phyloP scores from a whole-genome alignment of 2,113 vertebrate species.

The Limnothrissa miodon region DNA sequence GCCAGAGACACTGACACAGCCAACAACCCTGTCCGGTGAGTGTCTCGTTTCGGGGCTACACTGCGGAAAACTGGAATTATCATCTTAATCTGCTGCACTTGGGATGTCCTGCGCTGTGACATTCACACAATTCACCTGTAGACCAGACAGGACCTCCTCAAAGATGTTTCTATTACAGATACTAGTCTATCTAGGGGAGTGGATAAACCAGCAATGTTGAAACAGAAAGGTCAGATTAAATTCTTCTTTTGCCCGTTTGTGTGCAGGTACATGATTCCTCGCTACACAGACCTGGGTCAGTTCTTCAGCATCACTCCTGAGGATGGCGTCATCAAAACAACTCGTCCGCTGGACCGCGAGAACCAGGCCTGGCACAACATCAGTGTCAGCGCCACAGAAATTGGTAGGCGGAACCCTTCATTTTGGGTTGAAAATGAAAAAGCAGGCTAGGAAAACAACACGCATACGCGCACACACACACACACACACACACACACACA shows the following conservation, averaged over 20 bases:
- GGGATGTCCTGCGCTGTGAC: too few species aligned
- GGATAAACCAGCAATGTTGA: too few species aligned
- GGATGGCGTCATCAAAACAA: slow-evolving; percentile 90
- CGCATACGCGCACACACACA: background rate
- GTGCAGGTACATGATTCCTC: slow-evolving; percentile 92
- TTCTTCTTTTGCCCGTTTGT: slow-evolving; percentile 36
- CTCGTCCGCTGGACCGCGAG: slow-evolving; percentile 88
- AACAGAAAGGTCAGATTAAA: background rate
- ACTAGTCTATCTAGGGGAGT: too few species aligned
- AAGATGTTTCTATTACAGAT: too few species aligned
- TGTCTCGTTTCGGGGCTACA: background rate
- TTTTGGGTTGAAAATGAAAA: slow-evolving; percentile 41
- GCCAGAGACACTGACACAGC: slow-evolving; percentile 93
- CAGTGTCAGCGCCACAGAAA: slow-evolving; percentile 89
- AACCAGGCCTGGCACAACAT: slow-evolving; percentile 93
- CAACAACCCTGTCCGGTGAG: slow-evolving; percentile 88
- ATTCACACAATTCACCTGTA: too few species aligned
- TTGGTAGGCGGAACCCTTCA: slow-evolving; percentile 70
- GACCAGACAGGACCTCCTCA: too few species aligned
- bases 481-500: slow-evolving; percentile 28
- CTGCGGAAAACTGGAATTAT: background rate
- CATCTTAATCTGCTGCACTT: background rate
- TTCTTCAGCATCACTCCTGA: slow-evolving; percentile 88
- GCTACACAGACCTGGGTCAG: slow-evolving; percentile 91
- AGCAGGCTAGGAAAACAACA: background rate